phyloP scores from a whole-genome alignment of 2,797 vertebrate species.

The Hippopotamyrus pictus region DNA sequence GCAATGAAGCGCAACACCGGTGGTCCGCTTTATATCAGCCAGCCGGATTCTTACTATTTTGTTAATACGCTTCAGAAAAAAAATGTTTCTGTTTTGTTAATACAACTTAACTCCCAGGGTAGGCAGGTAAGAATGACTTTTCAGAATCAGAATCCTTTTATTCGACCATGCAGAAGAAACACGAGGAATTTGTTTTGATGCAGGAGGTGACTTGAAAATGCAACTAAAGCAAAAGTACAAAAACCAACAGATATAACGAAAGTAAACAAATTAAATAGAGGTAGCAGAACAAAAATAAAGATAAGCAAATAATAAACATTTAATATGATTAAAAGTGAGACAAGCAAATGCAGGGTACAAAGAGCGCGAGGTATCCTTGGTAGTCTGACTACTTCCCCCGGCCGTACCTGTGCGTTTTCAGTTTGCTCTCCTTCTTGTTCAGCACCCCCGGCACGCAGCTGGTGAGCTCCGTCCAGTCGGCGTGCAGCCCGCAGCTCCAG shows the following conservation, averaged over 20 bases:
- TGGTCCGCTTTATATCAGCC: neutral
- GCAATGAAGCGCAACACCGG: neutral
- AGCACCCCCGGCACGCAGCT: slow-evolving; percentile 80
- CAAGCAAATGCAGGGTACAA: neutral
- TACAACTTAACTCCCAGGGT: neutral
- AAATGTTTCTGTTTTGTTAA: neutral
- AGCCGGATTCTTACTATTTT: neutral
- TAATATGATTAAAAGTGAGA: neutral
- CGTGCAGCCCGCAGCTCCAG: slow-evolving; percentile 81
- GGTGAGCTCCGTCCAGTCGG: slow-evolving; percentile 84
- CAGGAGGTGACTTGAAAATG: neutral
- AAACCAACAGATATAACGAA: neutral
- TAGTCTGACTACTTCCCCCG: neutral
- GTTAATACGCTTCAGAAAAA: neutral
- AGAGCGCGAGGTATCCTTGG: neutral
- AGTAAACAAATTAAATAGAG: neutral
- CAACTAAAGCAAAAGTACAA: neutral
- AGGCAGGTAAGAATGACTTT: neutral
- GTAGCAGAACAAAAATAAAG: neutral
- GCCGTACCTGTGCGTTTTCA: slow-evolving; percentile 38
- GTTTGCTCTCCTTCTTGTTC: slow-evolving; percentile 65
- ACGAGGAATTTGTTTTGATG: neutral
- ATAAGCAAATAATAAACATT: neutral
- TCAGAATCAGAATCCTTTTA: neutral
- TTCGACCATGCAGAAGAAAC: neutral